Conservation (phyloP, 1,140 invertebrate species). For the Sesamia nonagrioides region DNA sequence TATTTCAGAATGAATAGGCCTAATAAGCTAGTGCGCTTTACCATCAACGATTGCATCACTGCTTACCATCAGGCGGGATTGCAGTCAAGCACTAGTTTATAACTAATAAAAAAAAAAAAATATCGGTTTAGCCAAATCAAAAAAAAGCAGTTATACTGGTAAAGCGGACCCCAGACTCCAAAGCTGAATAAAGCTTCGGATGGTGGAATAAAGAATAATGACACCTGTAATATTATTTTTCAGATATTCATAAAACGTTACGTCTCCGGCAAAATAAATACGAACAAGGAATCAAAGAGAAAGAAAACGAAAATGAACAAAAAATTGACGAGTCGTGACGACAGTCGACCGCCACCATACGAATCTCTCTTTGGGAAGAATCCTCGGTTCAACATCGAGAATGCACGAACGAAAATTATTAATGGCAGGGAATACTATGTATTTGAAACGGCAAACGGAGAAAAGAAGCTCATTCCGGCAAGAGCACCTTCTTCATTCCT, state of each 20-base stretch:
- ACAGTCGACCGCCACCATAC: constrained; percentile 87
- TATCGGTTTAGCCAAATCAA: no score
- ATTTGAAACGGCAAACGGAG: constrained; percentile 88
- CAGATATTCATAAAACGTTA: constrained; percentile 74
- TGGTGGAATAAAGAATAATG: no score
- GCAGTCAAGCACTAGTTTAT: no score
- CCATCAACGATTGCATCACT: no score
- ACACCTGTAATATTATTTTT: no score
- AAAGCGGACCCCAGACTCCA: no score
- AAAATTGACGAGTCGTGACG: constrained; percentile 57
- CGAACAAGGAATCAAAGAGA: constrained; percentile 40
- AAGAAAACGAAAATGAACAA: constrained; percentile 55
- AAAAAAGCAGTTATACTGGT: no score
- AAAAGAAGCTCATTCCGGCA: constrained; percentile 90
- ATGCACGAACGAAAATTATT: constrained; percentile 88
- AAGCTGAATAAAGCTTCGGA: no score
- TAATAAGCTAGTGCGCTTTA: no score
- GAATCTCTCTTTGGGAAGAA: constrained; percentile 85
- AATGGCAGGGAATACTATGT: constrained; percentile 93
- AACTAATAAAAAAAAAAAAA: no score
- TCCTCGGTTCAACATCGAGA: constrained; percentile 78
- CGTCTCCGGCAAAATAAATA: constrained; percentile 56
- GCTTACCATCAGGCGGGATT: no score
- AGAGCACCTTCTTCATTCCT: constrained; percentile 91
- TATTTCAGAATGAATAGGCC: no score